Evolutionary conservation across 2,888 invertebrate genomes (phyloP).

Genomic region (Timandra comae): DNA sequence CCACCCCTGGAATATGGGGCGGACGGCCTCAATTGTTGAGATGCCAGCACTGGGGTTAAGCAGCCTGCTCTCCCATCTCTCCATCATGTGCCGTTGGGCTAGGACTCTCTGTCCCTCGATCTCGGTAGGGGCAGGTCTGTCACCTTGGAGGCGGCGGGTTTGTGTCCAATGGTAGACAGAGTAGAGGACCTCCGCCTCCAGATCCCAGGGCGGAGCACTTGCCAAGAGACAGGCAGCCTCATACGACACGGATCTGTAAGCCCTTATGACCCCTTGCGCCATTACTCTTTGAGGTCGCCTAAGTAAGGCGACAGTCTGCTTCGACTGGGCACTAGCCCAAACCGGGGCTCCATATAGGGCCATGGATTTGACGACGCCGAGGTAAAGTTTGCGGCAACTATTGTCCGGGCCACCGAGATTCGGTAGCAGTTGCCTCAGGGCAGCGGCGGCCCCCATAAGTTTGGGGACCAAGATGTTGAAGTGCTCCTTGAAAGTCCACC

Average conservation of each 20-base stretch:
- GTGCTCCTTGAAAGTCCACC: no score
- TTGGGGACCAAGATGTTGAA: conserved; percentile 1
- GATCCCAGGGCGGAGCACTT: conserved; percentile 6
- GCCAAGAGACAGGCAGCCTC: conserved; percentile 7
- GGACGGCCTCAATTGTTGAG: no score
- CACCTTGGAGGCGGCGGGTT: no score
- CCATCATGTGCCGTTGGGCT: no score
- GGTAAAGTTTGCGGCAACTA: not conserved
- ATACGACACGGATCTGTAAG: conserved; percentile 7
- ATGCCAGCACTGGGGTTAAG: no score
- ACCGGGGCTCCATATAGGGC: conserved; percentile 1
- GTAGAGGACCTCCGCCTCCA: conserved; percentile 4
- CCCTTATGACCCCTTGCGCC: conserved; percentile 1
- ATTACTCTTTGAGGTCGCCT: conserved; percentile 2
- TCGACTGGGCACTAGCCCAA: not conserved
- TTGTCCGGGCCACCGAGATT: not conserved
- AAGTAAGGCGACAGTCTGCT: not conserved
- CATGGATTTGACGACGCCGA: conserved; percentile 1
- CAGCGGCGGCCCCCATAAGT: not conserved
- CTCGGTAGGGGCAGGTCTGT: not conserved
- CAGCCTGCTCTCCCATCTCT: no score
- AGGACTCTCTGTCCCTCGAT: no score
- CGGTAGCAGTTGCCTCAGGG: not conserved
- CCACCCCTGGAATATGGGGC: not conserved
- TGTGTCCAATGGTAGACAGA: no score